Base-by-base conservation (phyloP, 2,797 vertebrate species). In the Mus minutoides region DNA sequence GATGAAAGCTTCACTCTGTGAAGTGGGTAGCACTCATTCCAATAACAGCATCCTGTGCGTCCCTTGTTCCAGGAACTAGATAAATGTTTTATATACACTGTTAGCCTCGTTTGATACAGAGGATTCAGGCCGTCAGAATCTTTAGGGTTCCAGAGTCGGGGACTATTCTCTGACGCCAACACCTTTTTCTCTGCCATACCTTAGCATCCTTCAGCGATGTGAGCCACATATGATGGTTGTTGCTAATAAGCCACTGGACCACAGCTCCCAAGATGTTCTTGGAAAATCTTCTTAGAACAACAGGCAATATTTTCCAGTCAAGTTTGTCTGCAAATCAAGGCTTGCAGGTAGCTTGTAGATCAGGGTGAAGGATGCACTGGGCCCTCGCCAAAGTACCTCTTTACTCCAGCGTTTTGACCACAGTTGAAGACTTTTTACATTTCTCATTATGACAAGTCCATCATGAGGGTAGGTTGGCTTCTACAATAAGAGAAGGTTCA, bases 401-500 rank as follows among this genome's bases (percentile, higher is more conserved):
- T 80, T 80, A 75, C 75, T 76, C 85, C 93, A 84, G 46, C 34
- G 37, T 96, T 64, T 62, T 95, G 87, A 85, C 86, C 84, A 67
- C 21, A 40, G 92, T 98, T 97, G 93, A 95, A 97, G 96, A 76
- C 8, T 54, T 40, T 56, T 88, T 73, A 73, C 10, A 7, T 56
- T 73, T 56, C n/a, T 60, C 54, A 26, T 34, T 75, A 22, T 31
- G 54, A 46, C 10, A 14, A 19, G 7, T 54, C 85, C 40, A 34
- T 43, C n/a, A 22, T 97, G 75, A 94, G 94, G 97, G 93, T 96
- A 96, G 76, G 85, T 60, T 88, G 85, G 82, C 98, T 96, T 95
- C 49, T 97, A 97, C 96, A 97, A 89, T 96, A 88, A 97, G 96
- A 96, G 78, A 98, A 98, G 98, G 92, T 62, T 96, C 95, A 96